phyloP scores from a whole-genome alignment of 2,797 vertebrate species.

The Anguilla megastoma region DNA sequence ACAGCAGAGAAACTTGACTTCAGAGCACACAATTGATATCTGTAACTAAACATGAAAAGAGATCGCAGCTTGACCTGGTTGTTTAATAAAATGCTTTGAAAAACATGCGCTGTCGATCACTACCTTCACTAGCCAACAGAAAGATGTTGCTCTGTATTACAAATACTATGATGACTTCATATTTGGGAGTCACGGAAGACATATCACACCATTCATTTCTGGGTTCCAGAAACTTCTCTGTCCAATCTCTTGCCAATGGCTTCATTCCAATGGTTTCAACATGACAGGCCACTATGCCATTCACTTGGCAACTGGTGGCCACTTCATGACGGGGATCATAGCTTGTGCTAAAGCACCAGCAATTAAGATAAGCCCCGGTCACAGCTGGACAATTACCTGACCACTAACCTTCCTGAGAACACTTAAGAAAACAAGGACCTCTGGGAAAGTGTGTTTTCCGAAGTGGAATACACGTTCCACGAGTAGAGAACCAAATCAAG shows the following conservation, averaged over 20 bases:
- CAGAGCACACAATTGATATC: constrained; percentile 30
- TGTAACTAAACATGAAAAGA: constrained; percentile 48
- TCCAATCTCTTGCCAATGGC: neutral
- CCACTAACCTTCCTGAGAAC: constrained; percentile 75
- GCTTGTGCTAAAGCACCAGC: constrained; percentile 65
- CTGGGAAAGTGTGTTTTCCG: constrained; percentile 65
- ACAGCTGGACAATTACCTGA: constrained; percentile 77
- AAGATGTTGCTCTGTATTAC: neutral
- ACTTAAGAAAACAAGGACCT: constrained; percentile 73
- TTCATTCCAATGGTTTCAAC: constrained; percentile 7
- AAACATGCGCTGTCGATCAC: neutral
- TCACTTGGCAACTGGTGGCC: constrained; percentile 52
- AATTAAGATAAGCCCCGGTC: constrained; percentile 73
- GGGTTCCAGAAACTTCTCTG: neutral
- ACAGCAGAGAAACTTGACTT: constrained; percentile 38
- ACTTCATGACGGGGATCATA: constrained; percentile 66
- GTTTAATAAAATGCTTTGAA: constrained; percentile 26
- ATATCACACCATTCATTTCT: neutral
- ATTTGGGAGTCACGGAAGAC: neutral
- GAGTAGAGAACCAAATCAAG: constrained; percentile 58
- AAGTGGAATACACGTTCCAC: constrained; percentile 66
- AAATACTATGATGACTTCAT: neutral
- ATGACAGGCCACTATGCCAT: constrained; percentile 39
- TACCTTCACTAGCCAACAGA: neutral
- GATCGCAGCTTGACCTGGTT: constrained; percentile 43